These are phyloP conservation scores for Colostygia pectinataria DNA, from an alignment of 2,888 invertebrate species.

Conservation along the genomic window DNA sequence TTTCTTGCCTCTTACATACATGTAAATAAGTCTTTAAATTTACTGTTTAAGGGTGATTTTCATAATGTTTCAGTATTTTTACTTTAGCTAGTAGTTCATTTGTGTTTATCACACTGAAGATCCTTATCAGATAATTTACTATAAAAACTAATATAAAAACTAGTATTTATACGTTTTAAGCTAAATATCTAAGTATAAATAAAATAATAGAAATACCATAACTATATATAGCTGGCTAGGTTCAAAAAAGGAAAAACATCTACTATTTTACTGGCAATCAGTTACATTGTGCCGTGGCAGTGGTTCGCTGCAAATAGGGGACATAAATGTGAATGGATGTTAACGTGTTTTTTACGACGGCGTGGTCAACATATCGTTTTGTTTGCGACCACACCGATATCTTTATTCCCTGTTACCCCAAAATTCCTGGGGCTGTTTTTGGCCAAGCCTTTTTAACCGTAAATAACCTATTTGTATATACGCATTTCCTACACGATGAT, in stretches of 20 bases:
- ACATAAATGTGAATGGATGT: conserved; percentile 81
- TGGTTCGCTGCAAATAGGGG: conserved; percentile 75
- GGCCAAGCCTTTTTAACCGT: conserved; percentile 18
- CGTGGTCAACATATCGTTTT: conserved; percentile 77
- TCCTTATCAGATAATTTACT: too few relatives aligned
- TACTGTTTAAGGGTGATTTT: too few relatives aligned
- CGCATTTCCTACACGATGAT: too few relatives aligned
- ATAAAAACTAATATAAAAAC: too few relatives aligned
- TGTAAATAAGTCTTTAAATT: too few relatives aligned
- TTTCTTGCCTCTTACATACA: too few relatives aligned
- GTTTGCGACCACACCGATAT: conserved; percentile 75
- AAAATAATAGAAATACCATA: background rate
- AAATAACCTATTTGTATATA: conserved; percentile 15
- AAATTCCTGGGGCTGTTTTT: conserved; percentile 59
- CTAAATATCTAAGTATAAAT: too few relatives aligned
- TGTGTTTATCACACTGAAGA: too few relatives aligned
- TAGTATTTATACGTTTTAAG: too few relatives aligned
- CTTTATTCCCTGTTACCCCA: conserved; percentile 68
- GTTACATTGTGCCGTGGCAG: conserved; percentile 71
- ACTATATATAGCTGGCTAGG: background rate
- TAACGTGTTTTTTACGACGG: conserved; percentile 82
- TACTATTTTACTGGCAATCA: conserved; percentile 58
- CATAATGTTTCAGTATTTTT: too few relatives aligned
- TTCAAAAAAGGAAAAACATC: conserved; percentile 18
- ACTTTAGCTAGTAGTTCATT: too few relatives aligned